phyloP scores from a whole-genome alignment of 2,888 invertebrate species.

The Augiades crinisus region DNA sequence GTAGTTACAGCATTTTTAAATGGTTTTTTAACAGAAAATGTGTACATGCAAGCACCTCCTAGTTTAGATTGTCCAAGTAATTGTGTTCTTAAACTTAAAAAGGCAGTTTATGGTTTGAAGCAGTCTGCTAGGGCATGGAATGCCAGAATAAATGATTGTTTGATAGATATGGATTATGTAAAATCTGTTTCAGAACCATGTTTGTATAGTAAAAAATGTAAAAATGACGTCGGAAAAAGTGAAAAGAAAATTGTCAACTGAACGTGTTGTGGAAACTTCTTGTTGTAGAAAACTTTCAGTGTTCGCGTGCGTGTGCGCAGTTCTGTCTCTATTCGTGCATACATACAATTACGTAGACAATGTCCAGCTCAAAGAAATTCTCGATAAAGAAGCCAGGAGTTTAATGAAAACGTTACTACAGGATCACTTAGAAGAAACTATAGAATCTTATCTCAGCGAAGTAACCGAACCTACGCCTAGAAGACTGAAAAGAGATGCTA shows the following conservation, averaged over 20 bases:
- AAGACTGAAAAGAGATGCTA: slow-evolving; percentile 63
- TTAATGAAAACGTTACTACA: slow-evolving; percentile 50
- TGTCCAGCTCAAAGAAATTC: slow-evolving; percentile 34
- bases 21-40: slow-evolving; percentile 1
- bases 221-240: slow-evolving; percentile 21
- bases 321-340: slow-evolving; percentile 61
- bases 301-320: slow-evolving; percentile 60
- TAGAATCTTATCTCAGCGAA: slow-evolving; percentile 53
- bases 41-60: slow-evolving; percentile 1
- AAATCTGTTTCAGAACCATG: slow-evolving; percentile 6
- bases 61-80: neutral
- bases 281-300: slow-evolving; percentile 60
- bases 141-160: slow-evolving; percentile 9
- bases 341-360: slow-evolving; percentile 54
- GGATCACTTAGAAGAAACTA: slow-evolving; percentile 53
- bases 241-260: slow-evolving; percentile 37
- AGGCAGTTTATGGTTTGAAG: neutral
- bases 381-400: slow-evolving; percentile 43
- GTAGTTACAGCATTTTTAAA: slow-evolving; percentile 4
- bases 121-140: slow-evolving; percentile 11
- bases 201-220: neutral
- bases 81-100: slow-evolving; percentile 5
- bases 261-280: slow-evolving; percentile 33
- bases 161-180: neutral
- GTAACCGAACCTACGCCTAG: slow-evolving; percentile 41